Conservation (phyloP, 2,113 vertebrate species). For the Brienomyrus brachyistius region DNA sequence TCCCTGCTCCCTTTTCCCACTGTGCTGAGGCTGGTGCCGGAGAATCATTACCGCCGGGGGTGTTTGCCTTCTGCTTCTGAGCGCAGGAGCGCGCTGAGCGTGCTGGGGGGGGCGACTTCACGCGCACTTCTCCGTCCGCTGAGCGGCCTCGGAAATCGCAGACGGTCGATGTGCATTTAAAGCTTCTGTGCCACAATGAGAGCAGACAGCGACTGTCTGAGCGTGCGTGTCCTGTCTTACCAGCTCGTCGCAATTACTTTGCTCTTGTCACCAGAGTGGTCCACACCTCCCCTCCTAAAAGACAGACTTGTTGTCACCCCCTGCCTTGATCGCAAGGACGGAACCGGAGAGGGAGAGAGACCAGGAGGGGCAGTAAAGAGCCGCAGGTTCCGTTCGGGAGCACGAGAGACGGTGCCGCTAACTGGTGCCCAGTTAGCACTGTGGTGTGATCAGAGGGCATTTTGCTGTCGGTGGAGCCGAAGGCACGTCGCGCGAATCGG, state of each 20-base stretch:
- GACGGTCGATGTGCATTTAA: background rate
- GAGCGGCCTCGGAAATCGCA: background rate
- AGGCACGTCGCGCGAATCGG: too few relatives aligned
- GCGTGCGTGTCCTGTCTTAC: background rate
- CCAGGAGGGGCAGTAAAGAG: background rate
- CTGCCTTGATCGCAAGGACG: background rate
- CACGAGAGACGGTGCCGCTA: background rate
- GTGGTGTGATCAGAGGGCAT: background rate
- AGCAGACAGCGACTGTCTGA: background rate
- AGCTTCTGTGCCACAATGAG: background rate
- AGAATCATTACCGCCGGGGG: background rate
- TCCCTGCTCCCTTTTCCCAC: background rate
- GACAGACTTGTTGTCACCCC: background rate
- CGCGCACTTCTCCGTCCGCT: background rate
- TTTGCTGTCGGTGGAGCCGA: background rate
- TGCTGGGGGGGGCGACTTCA: background rate
- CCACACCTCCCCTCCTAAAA: background rate
- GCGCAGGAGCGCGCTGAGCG: background rate
- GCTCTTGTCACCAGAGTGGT: background rate
- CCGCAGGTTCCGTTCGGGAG: background rate
- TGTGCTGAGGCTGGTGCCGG: background rate
- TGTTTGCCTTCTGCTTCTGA: background rate
- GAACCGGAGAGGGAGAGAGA: background rate
- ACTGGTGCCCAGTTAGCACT: background rate
- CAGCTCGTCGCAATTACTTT: background rate